Conservation (phyloP, 2,797 vertebrate genomes). For the Typhlichthys eigenmanni region DNA sequence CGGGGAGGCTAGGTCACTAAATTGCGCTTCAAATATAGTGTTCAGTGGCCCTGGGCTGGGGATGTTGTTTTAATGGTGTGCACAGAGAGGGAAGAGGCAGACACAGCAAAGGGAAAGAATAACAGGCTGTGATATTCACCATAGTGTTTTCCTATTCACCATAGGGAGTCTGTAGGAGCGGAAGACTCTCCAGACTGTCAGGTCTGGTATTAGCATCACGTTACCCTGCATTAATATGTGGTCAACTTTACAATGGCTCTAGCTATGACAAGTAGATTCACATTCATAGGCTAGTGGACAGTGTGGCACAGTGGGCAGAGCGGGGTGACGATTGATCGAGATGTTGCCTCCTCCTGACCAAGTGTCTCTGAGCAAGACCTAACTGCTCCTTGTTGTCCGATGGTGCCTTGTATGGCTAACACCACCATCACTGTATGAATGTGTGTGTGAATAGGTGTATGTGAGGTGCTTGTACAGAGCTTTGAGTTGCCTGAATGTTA, state of each 20-base stretch:
- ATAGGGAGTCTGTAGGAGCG: conserved; percentile 56
- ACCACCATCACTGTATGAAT: no score
- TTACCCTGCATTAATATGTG: conserved; percentile 53
- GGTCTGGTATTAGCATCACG: conserved; percentile 63
- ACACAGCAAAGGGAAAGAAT: conserved; percentile 66
- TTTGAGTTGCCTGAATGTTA: no score
- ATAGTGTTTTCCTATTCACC: conserved; percentile 74
- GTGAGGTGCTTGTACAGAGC: no score
- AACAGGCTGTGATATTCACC: conserved; percentile 70
- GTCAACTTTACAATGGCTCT: conserved; percentile 41
- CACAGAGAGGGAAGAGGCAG: conserved; percentile 57
- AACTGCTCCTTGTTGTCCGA: no score
- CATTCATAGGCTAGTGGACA: conserved; percentile 13
- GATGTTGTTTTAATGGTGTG: conserved; percentile 70
- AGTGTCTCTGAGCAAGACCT: no score
- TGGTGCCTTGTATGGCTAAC: no score
- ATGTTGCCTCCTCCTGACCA: no score
- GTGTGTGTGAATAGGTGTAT: no score
- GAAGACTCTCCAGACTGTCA: conserved; percentile 59
- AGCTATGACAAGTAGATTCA: conserved; percentile 31
- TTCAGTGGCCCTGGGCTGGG: conserved; percentile 49
- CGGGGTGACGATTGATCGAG: no score
- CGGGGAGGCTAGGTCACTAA: conserved; percentile 39
- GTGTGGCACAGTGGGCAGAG: neutral
- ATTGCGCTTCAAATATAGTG: conserved; percentile 56